Percentiles rank a stretch among this genome's conserved stretches.
These are phyloP conservation scores for Poeciliopsis paucimaculata DNA, from an alignment of 2,797 vertebrate genomes.

Conservation along the genomic window DNA sequence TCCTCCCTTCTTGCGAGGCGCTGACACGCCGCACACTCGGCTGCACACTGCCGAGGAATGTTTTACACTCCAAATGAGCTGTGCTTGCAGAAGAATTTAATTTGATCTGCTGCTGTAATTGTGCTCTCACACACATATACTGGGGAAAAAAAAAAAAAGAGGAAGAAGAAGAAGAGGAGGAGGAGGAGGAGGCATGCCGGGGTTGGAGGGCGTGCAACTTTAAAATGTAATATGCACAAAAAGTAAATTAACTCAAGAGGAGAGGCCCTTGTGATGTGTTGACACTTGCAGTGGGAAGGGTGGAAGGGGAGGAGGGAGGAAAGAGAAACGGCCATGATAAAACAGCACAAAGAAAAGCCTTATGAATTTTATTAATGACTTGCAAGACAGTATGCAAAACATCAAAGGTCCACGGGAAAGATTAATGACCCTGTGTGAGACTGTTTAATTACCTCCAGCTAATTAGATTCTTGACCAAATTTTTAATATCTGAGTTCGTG, in stretches of 20 bases:
- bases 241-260: slow-evolving; percentile 94
- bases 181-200: slow-evolving; percentile 32
- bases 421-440: slow-evolving; percentile 99
- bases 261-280: slow-evolving; percentile 91
- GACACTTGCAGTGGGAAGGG: slow-evolving; percentile 89
- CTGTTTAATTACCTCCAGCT: slow-evolving; percentile 99
- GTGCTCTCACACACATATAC: slow-evolving; percentile 68
- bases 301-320: slow-evolving; percentile 71
- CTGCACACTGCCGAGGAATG: slow-evolving; percentile 77
- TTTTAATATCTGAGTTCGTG: slow-evolving; percentile 99
- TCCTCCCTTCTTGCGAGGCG: slow-evolving; percentile 73
- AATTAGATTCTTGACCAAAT: slow-evolving; percentile 99
- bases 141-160: not conserved
- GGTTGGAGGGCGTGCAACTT: slow-evolving; percentile 72
- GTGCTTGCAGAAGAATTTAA: slow-evolving; percentile 84
- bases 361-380: slow-evolving; percentile 99
- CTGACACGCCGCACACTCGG: slow-evolving; percentile 77
- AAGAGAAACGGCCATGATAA: slow-evolving; percentile 81
- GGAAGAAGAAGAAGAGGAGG: slow-evolving; percentile 11
- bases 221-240: slow-evolving; percentile 81
- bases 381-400: slow-evolving; percentile 99
- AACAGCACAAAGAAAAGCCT: slow-evolving; percentile 98
- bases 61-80: slow-evolving; percentile 84
- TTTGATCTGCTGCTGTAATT: slow-evolving; percentile 83
- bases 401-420: slow-evolving; percentile 99